Conservation (phyloP, 2,113 vertebrate species). For the Cairina moschata region DNA sequence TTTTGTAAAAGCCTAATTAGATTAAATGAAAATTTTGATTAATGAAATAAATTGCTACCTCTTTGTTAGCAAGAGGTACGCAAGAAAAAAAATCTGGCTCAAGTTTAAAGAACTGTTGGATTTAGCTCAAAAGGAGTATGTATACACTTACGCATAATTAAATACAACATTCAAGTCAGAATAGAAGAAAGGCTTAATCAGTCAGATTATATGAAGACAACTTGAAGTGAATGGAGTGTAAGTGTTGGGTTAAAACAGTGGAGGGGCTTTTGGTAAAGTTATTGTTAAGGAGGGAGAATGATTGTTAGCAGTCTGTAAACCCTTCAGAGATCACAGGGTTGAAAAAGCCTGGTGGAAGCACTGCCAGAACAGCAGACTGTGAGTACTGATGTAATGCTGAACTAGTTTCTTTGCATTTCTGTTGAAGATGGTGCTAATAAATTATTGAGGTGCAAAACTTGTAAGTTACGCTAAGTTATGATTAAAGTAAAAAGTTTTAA, state of each 20-base stretch:
- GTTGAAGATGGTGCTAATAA: neutral
- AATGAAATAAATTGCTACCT: constrained; percentile 46
- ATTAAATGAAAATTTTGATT: constrained; percentile 35
- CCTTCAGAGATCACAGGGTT: neutral
- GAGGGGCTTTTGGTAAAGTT: neutral
- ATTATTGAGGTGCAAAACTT: neutral
- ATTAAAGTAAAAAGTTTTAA: neutral
- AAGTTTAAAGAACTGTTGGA: constrained; percentile 34
- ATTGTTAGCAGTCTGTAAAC: neutral
- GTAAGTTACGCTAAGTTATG: neutral
- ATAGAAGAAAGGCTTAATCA: constrained; percentile 16
- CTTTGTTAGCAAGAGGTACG: constrained; percentile 20
- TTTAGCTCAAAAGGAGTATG: constrained; percentile 17
- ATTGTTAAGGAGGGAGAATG: neutral
- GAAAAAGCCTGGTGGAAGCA: neutral
- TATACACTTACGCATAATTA: constrained; percentile 26
- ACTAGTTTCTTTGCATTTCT: neutral
- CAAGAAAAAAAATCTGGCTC: constrained; percentile 7
- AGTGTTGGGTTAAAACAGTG: neutral
- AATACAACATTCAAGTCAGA: constrained; percentile 31
- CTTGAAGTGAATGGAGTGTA: neutral
- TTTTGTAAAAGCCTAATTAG: constrained; percentile 1
- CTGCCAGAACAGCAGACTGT: neutral
- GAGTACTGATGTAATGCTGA: neutral
- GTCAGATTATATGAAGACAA: neutral